These are phyloP conservation scores for Anodontia alba DNA, from an alignment of 2,888 invertebrate species.

Conservation along the genomic window DNA sequence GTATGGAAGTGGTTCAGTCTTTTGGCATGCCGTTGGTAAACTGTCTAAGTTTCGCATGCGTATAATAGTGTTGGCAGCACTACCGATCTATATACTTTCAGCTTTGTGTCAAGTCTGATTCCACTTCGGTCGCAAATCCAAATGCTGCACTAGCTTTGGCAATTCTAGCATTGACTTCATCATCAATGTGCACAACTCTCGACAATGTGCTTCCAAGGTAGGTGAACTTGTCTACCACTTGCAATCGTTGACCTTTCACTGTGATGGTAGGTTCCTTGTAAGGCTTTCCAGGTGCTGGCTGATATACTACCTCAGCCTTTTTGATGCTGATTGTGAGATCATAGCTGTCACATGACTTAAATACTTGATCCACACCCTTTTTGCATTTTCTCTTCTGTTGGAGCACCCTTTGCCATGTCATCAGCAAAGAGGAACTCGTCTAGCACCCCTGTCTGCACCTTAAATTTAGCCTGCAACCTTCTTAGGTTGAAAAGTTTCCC, in stretches of 20 bases:
- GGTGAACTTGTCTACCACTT: too few relatives aligned
- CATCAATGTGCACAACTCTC: too few relatives aligned
- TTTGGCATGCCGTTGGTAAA: not conserved
- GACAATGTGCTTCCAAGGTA: too few relatives aligned
- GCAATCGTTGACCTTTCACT: too few relatives aligned
- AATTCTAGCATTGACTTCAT: too few relatives aligned
- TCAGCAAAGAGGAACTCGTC: not conserved
- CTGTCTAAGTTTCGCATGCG: not conserved
- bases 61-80: not conserved
- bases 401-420: too few relatives aligned
- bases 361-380: not conserved
- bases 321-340: too few relatives aligned
- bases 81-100: not conserved
- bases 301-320: too few relatives aligned
- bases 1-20: not conserved
- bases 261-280: too few relatives aligned
- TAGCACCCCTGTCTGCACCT: not conserved
- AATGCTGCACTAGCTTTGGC: too few relatives aligned
- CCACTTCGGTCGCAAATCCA: not conserved
- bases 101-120: not conserved
- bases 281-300: too few relatives aligned
- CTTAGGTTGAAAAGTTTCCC: not conserved
- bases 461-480: not conserved
- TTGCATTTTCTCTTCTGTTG: not conserved
- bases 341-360: not conserved